phyloP scores from a whole-genome alignment of 1,140 invertebrate genomes.

The Caenorhabditis elegans region WBcel235 BX284606.5:2991001-2991500 shows the following conservation, averaged over 20 bases:
- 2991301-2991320: conserved; percentile 71
- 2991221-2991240: conserved; percentile 72
- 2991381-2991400: background rate
- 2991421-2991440: too few species aligned
- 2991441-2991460: background rate
- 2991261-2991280: conserved; percentile 77
- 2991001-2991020: too few species aligned
- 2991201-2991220: conserved; percentile 38
- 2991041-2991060: too few species aligned
- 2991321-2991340: conserved; percentile 78
- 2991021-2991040: too few species aligned
- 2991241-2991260: conserved; percentile 77
- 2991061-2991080: too few species aligned
- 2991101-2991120: too few species aligned
- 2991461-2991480: background rate
- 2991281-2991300: conserved; percentile 77
- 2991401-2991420: background rate
- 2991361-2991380: too few species aligned
- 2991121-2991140: too few species aligned
- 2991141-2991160: too few species aligned
- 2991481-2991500: background rate
- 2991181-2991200: too few species aligned
- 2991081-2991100: too few species aligned
- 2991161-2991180: too few species aligned
- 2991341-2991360: conserved; percentile 73